Base-by-base conservation (phyloP, 2,888 invertebrate genomes). In the Anorthoa munda region DNA sequence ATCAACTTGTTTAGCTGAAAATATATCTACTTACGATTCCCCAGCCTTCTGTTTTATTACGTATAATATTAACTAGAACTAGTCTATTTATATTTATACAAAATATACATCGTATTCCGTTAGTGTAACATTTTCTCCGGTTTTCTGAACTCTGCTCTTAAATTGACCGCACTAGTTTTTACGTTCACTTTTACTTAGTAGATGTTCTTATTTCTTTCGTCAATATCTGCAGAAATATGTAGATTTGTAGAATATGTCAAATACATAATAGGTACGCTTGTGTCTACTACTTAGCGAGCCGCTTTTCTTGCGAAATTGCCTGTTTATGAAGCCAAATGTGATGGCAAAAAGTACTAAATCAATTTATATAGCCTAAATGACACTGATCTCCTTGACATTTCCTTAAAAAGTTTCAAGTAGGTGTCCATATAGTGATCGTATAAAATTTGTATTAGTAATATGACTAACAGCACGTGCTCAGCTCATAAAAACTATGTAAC, bases 391-490 rank as follows among this genome's bases (percentile, higher is more conserved):
- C 84, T 87, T 88, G 88, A 87, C 84, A 87, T 86, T 86, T 87
- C 85, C 85, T 70, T 78, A 81, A 84, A 86, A 79, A 82, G 76
- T 69, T 65, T 39, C 31, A 59, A 70, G 80, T 85, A 71, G 69
- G 66, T 66, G 75, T 31, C 26, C 21, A 18, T 81, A 18, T 81
- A 72, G 71, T 81, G 83, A 60, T 72, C 68, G 46, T 71, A 69
- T 71, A 53, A 73, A 70, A 75, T 76, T 81, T 79, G 67, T 82
- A 79, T 85, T 69, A 75, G 81, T 85, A 84, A 82, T 83, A 79
- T 84, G 88, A 89, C 84, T 85, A 84, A 83, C 72, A 75, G 77
- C 87, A 87, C 89, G 87, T 88, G 86, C 79, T 82, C 21, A 70
- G 46, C 45, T 66, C 51, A 66, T 72, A 79, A 79, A 82, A 70